Evolutionary conservation across 2,888 invertebrate genomes (phyloP).

Genomic region (Crossocerus cetratus): DNA sequence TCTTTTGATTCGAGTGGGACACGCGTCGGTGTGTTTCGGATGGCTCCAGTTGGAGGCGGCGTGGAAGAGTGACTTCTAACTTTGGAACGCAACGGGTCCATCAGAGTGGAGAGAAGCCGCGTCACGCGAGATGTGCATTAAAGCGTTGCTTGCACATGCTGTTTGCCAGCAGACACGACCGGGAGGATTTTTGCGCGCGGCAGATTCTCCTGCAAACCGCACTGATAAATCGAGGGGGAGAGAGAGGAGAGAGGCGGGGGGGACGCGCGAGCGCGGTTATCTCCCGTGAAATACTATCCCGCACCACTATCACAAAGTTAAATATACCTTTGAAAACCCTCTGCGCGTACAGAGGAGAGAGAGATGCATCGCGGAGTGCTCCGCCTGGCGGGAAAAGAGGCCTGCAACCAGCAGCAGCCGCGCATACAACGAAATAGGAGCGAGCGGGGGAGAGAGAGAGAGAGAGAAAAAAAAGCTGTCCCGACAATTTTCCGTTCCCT

Average conservation of each 20-base stretch:
- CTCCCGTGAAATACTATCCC: conserved; percentile 1
- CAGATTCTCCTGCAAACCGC: neutral
- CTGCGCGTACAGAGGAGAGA: conserved; percentile 1
- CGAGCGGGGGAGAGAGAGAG: neutral
- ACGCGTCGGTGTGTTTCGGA: too few species aligned
- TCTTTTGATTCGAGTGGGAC: neutral
- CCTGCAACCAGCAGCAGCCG: neutral
- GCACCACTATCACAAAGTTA: conserved; percentile 1
- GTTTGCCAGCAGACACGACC: neutral
- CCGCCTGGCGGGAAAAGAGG: neutral
- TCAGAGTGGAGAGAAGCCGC: neutral
- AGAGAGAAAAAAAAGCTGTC: neutral
- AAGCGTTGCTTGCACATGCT: neutral
- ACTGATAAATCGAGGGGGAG: neutral
- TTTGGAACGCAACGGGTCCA: too few species aligned
- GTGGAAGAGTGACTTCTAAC: too few species aligned
- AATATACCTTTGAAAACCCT: conserved; percentile 1
- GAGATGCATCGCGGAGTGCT: neutral
- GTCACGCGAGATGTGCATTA: conserved; percentile 3
- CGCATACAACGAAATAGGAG: neutral
- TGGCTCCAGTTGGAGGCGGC: too few species aligned
- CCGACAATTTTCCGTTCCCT: neutral
- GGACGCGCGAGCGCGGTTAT: neutral
- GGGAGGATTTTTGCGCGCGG: neutral
- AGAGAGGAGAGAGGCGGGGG: too few species aligned